Percentiles rank a stretch among this genome's conserved stretches.
phyloP scores from a whole-genome alignment of 2,888 invertebrate species.

The Drosophila parthenogenetica region DNA sequence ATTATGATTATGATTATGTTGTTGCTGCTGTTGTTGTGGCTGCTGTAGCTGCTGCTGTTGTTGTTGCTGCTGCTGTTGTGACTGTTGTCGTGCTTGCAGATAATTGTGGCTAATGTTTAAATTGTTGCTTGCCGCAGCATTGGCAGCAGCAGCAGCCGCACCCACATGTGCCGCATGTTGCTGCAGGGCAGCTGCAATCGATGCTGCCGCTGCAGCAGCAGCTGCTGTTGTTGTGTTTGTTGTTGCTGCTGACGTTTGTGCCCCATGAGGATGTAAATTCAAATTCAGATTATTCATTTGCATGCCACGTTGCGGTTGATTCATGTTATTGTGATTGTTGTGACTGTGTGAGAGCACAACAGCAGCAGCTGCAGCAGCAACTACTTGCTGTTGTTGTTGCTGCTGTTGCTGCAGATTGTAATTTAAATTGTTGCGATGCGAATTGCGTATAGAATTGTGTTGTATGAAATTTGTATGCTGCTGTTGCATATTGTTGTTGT shows the following conservation, averaged over 20 bases:
- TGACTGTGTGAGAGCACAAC: conserved; percentile 75
- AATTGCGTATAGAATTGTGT: conserved; percentile 83
- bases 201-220: conserved; percentile 67
- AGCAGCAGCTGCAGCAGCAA: conserved; percentile 81
- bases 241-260: conserved; percentile 82
- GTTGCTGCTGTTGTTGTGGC: conserved; percentile 56
- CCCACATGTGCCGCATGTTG: conserved; percentile 63
- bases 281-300: conserved; percentile 83
- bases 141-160: conserved; percentile 59
- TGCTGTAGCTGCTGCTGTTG: conserved; percentile 48
- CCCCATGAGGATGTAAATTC: conserved; percentile 75
- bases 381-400: conserved; percentile 74
- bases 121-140: conserved; percentile 62
- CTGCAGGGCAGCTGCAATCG: conserved; percentile 61
- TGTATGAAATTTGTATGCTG: conserved; percentile 80
- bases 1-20: conserved; percentile 71
- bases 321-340: conserved; percentile 51
- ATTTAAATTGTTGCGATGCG: conserved; percentile 83
- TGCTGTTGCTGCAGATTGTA: conserved; percentile 80
- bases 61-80: conserved; percentile 54
- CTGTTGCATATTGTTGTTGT: conserved; percentile 71
- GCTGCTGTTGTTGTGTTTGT: conserved; percentile 69
- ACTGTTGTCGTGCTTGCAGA: conserved; percentile 63
- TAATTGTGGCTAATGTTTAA: conserved; percentile 74
- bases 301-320: conserved; percentile 74